Evolutionary conservation across 2,797 vertebrate species (phyloP).

Genomic region (Erethizon dorsatum): DNA sequence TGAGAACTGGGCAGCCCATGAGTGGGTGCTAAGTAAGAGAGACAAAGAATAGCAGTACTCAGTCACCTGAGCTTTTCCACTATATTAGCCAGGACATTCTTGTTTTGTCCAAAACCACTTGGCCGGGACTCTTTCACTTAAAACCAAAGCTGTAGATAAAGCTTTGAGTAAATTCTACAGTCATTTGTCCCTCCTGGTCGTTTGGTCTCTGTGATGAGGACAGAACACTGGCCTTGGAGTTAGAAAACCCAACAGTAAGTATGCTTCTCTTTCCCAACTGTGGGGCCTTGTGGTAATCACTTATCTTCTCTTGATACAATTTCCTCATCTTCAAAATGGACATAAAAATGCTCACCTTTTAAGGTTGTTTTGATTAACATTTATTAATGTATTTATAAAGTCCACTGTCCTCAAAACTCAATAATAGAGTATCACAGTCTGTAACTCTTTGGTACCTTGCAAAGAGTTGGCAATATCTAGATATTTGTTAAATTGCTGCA

Average conservation of each 20-base stretch:
- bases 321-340: constrained; percentile 60
- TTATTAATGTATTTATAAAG: neutral
- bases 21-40: accelerated
- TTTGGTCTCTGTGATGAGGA: neutral
- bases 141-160: constrained; percentile 1
- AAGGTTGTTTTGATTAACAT: neutral
- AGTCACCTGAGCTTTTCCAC: neutral
- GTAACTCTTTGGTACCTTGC: neutral
- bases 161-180: neutral
- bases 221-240: neutral
- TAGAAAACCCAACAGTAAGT: neutral
- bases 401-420: neutral
- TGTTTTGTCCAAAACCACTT: neutral
- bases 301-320: neutral
- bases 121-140: neutral
- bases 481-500: neutral
- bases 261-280: neutral
- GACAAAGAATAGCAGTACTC: neutral
- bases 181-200: neutral
- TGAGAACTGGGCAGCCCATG: accelerated
- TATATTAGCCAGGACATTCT: neutral
- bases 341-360: neutral
- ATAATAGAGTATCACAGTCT: neutral
- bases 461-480: neutral
- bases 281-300: neutral